phyloP scores from a whole-genome alignment of 2,113 vertebrate genomes.

The Grus americana region DNA sequence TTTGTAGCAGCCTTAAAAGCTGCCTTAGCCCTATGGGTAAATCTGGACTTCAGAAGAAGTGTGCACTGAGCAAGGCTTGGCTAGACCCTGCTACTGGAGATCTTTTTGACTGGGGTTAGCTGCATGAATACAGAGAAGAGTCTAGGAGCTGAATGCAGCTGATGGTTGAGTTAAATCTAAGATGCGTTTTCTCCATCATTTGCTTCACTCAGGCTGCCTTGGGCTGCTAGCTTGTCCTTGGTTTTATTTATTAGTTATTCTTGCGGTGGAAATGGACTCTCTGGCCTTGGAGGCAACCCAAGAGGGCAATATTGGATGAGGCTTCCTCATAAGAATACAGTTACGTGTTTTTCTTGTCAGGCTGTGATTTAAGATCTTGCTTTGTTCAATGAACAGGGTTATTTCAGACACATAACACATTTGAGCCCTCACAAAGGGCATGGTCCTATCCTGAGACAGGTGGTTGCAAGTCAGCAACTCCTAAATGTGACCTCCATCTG shows the following conservation, averaged over 20 bases:
- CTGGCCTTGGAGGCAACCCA: neutral
- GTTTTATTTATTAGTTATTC: slow-evolving; percentile 39
- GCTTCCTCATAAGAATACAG: neutral
- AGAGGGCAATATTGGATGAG: neutral
- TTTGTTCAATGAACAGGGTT: neutral
- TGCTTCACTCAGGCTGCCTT: neutral
- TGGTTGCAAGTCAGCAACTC: neutral
- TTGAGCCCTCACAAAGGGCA: neutral
- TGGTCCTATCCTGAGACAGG: neutral
- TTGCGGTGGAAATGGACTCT: neutral
- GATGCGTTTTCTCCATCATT: neutral
- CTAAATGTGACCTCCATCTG: neutral
- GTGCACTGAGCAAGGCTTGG: neutral
- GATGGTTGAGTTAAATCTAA: neutral
- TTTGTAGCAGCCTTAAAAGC: neutral
- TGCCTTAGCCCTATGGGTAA: neutral
- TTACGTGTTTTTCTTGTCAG: neutral
- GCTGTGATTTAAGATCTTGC: neutral
- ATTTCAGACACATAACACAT: neutral
- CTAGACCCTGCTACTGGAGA: neutral
- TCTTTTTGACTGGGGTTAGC: neutral
- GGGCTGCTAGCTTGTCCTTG: neutral
- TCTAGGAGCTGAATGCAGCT: neutral
- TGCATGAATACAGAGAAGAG: neutral
- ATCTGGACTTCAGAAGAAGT: neutral